Base-by-base conservation (phyloP, 2,888 invertebrate species). In the Eristalis arbustorum region DNA sequence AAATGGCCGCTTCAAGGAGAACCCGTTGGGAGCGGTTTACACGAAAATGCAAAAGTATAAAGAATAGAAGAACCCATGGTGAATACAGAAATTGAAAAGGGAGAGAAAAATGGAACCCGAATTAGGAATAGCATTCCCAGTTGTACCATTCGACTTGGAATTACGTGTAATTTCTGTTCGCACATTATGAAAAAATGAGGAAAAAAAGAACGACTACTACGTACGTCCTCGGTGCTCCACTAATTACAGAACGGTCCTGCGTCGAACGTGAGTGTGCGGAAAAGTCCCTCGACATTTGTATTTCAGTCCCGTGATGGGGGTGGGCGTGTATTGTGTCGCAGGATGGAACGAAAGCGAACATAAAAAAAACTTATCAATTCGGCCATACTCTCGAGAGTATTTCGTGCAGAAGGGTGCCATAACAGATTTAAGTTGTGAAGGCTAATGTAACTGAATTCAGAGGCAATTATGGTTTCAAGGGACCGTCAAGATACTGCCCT, bases 151-250 rank as follows among this genome's bases (percentile, higher is more conserved):
- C 18, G 25, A 28, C 49, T 25, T 68, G 68, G 31, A 68, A 68
- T 68, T 56, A 68, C 49, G 31, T 68, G 68, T 68, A 68, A 68
- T 68, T 68, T 68, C 28, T 68, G 68, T 68, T 68, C 22, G 56
- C 56, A 68, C 68, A 56, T 68, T 28, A 49, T 56, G 56, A 18
- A 18, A n/a, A 18, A 49, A 18, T 18, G 31, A 49, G 14, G n/a
- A 40, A 40, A 13, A 40, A 3, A 14, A 18, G 18, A 1, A 49
- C 13, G 10, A 37, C 8, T 34, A 14, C 8, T 14, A 57, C 28
- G n/a, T n/a, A 31, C 28, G 25, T 31, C 62, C 31, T 31, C 62
- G n/a, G 14, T 13, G 25, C 62, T n/a, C 31, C n/a, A 18, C 62
- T 62, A 62, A 62, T 62, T 31, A 28, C 62, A 31, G 28, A 28